Conservation (phyloP, 2,797 vertebrate species). For the Poeciliopsis paucimaculata region DNA sequence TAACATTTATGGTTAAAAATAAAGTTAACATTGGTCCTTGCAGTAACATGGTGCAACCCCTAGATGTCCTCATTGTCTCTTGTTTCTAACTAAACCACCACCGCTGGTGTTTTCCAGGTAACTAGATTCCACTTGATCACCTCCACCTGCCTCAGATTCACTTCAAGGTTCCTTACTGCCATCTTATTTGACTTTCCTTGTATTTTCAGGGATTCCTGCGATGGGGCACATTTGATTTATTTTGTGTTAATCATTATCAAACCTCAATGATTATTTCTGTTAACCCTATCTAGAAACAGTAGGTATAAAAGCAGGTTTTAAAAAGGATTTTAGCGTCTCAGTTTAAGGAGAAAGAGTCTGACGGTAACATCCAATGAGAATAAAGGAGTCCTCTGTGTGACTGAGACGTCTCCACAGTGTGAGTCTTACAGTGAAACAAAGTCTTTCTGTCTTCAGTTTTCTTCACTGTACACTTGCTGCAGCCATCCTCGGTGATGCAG, state of each 20-base stretch:
- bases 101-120: neutral
- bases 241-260: neutral
- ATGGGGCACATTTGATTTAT: neutral
- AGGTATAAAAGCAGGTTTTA: neutral
- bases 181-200: neutral
- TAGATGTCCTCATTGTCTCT: neutral
- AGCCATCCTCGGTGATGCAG: neutral
- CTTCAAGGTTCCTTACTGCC: neutral
- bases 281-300: neutral
- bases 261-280: neutral
- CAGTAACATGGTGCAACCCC: neutral
- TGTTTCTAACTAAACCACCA: neutral
- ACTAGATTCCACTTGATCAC: neutral
- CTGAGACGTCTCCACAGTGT: conserved; percentile 42
- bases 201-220: neutral
- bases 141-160: neutral
- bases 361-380: conserved; percentile 26
- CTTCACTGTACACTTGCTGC: conserved; percentile 1
- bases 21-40: neutral
- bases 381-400: conserved; percentile 46
- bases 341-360: neutral
- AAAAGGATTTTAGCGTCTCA: neutral
- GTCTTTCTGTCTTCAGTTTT: conserved; percentile 47
- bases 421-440: conserved; percentile 17
- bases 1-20: too few relatives aligned